Evolutionary conservation across 2,888 invertebrate species (phyloP).

Genomic region (Clostera curtula): DNA sequence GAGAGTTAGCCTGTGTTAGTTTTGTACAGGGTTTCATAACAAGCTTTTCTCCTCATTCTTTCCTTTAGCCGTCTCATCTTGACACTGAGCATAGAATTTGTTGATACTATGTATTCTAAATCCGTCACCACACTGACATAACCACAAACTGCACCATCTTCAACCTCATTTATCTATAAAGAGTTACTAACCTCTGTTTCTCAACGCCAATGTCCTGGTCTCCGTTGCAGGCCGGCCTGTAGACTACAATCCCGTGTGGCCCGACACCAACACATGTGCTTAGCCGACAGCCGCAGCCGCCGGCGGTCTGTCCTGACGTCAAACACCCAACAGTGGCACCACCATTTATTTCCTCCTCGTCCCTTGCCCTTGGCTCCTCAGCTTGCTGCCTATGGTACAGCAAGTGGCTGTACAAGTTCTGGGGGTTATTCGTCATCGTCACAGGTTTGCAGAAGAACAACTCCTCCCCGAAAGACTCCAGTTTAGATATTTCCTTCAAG

Average conservation of each 20-base stretch:
- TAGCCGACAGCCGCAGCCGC: slow-evolving; percentile 63
- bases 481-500: slow-evolving; percentile 84
- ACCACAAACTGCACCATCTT: no score
- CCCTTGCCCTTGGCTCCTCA: slow-evolving; percentile 65
- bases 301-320: slow-evolving; percentile 54
- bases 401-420: slow-evolving; percentile 84
- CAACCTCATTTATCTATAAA: no score
- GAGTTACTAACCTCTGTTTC: slow-evolving; percentile 72
- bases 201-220: slow-evolving; percentile 78
- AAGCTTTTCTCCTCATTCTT: no score
- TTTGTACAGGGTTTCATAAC: no score
- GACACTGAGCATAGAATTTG: no score
- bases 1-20: no score
- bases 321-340: slow-evolving; percentile 64
- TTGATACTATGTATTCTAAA: no score
- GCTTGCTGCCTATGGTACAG: slow-evolving; percentile 76
- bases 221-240: slow-evolving; percentile 65
- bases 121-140: no score
- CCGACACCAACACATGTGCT: slow-evolving; percentile 83
- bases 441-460: slow-evolving; percentile 83
- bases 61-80: no score
- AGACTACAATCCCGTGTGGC: slow-evolving; percentile 87
- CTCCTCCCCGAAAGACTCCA: slow-evolving; percentile 90
- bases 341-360: slow-evolving; percentile 62
- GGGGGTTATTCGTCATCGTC: slow-evolving; percentile 76